These are phyloP conservation scores for Oenanthe melanoleuca DNA, from an alignment of 2,113 vertebrate genomes.

Conservation along the genomic window DNA sequence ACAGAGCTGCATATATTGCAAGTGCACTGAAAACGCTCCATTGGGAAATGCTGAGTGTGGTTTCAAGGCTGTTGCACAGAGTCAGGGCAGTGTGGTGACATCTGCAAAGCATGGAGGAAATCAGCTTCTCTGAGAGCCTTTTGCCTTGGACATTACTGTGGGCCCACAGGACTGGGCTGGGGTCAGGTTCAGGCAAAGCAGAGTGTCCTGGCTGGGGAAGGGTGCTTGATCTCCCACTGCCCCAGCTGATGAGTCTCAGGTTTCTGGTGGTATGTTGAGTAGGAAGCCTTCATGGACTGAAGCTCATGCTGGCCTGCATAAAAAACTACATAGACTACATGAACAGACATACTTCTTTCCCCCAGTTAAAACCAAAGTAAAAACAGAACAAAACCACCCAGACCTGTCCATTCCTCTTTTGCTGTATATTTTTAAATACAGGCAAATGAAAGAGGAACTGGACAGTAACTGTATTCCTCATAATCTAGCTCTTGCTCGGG, in stretches of 20 bases:
- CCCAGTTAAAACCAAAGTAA: not conserved
- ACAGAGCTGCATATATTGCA: not conserved
- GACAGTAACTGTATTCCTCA: not conserved
- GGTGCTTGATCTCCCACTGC: not conserved
- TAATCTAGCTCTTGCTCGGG: not conserved
- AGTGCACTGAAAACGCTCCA: not conserved
- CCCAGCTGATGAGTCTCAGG: not conserved
- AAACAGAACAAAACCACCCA: not conserved
- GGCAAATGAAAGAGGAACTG: slow-evolving; percentile 57
- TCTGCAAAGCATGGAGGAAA: not conserved
- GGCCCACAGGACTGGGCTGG: not conserved
- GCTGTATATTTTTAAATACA: slow-evolving; percentile 29
- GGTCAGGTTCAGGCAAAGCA: not conserved
- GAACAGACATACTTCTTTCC: not conserved
- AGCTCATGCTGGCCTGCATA: not conserved
- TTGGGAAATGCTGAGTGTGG: not conserved
- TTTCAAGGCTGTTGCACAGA: slow-evolving; percentile 9
- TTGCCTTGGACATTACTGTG: not conserved
- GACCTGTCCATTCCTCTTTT: slow-evolving; percentile 66
- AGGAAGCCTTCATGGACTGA: not conserved
- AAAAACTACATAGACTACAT: not conserved
- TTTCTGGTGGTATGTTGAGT: not conserved
- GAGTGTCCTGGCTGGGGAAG: not conserved
- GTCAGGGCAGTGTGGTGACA: not conserved
- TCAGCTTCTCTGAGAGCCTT: not conserved